Evolutionary conservation across 2,888 invertebrate species (phyloP), one percentile per base, ranked within the genome.

Genomic region (Iselma pallidipennis): DNA sequence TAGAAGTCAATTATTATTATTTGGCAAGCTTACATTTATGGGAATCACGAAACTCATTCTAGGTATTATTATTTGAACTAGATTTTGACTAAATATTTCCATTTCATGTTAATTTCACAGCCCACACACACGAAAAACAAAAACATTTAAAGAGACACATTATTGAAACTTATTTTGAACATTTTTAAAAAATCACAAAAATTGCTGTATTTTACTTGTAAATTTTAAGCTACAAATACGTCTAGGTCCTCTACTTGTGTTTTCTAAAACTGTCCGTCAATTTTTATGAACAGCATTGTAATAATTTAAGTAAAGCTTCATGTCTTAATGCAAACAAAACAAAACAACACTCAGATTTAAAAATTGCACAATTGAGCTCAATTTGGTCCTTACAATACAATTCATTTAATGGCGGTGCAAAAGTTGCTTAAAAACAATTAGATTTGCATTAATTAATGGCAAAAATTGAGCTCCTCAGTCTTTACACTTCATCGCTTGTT

Each of bases 381-480:
- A 42, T 42, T 42, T 42, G 42, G 42, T 42, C 42, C 19, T 2
- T 16, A 42, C 12, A 37, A 37, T n/a, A n/a, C 2, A 12, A 37
- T 16, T 12, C 16, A 37, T 4, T 6, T 16, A 3, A 42, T 33
- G n/a, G 19, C 19, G 19, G n/a, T n/a, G n/a, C n/a, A n/a, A n/a
- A n/a, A n/a, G n/a, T n/a, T n/a, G n/a, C n/a, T 14, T 3, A 42
- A 42, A 42, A 16, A 4, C 25, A 19, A 19, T 19, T 10, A 21
- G 21, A 53, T n/a, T n/a, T n/a, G n/a, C n/a, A n/a, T n/a, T n/a
- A 49, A 33, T 59, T 45, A 53, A 45, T n/a, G 50, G 16, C 49
- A 31, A 55, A 42, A 59, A 63, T 63, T 59, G 63, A 63, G 59
- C 63, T 45, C 29, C 49, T 63, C 63, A 63, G 63, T 63, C 63